Evolutionary conservation across 2,888 invertebrate species (phyloP), one percentile per base, ranked within the genome.

Genomic region (Dolomedes plantarius): DNA sequence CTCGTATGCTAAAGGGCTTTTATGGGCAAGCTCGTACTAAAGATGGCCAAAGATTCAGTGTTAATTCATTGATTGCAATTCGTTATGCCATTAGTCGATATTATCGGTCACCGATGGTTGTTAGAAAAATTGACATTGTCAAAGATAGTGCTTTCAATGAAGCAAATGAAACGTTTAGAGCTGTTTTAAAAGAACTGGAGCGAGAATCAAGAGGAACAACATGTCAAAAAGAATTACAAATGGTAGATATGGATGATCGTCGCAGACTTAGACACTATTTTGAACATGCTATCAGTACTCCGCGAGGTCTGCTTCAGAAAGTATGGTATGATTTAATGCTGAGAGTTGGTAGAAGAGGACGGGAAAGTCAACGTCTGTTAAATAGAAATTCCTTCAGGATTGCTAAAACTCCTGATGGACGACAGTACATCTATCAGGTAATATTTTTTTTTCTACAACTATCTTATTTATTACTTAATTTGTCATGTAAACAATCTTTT

Each of bases 271-370:
- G 87, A 56, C 85, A 87, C 50, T 88, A 88, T 69, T 88, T 88
- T 74, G 87, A 86, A 62, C 87, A 87, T 69, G 88, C 88, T 50
- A 88, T 88, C 81, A 74, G 78, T 71, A 88, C 88, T 19, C 88
- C 88, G 16, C 76, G 87, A 41, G 88, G 88, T 7, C 81, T 88
- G 9, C 81, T 88, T 6, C 88, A 88, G 46, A 88, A 88, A 67
- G 88, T 88, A 23, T 88, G 88, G 88, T 88, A 87, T 73, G 88
- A 88, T 68, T 65, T 88, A 23, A 88, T 88, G 88, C 79, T 88
- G 28, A 72, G 86, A 65, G 82, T 88, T 29, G 88, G 88, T 16
- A 68, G 87, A 29, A 75, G 83, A 50, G 87, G 87, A 13, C 74
- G 87, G 41, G 87, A 87, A 41, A 81, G 87, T 31, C 87, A 87